phyloP scores from a whole-genome alignment of 2,113 vertebrate genomes.

The Phainopepla nitens region DNA sequence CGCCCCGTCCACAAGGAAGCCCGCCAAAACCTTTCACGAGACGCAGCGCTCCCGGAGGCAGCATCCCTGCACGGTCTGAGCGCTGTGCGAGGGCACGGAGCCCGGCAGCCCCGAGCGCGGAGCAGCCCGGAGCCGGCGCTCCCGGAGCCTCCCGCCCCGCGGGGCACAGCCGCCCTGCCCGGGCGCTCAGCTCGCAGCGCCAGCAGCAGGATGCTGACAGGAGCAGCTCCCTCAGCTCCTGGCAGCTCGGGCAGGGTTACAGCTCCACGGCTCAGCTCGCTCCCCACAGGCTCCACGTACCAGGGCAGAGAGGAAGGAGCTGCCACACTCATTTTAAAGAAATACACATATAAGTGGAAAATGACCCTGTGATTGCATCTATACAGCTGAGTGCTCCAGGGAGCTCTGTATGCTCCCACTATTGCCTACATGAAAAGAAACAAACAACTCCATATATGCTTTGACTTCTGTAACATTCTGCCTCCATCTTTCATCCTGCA shows the following conservation, averaged over 20 bases:
- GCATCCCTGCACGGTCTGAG: background rate
- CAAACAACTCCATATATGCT: background rate
- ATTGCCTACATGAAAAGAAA: background rate
- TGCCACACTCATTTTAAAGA: background rate
- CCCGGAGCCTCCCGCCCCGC: accelerated
- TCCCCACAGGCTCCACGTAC: background rate
- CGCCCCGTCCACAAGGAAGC: background rate
- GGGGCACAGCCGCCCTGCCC: background rate
- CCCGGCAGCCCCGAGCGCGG: background rate
- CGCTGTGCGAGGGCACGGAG: constrained; percentile 7
- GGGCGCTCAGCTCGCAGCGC: background rate
- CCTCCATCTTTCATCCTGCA: background rate
- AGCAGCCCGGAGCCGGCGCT: background rate
- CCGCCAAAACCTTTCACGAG: background rate
- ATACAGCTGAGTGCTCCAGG: background rate
- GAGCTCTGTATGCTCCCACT: background rate
- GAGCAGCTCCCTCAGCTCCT: background rate
- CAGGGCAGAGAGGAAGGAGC: background rate
- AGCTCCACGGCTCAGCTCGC: accelerated
- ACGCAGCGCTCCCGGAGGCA: background rate
- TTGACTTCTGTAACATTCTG: background rate
- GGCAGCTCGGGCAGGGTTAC: accelerated
- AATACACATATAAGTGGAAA: background rate
- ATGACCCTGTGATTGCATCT: background rate
- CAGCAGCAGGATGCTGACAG: background rate